phyloP scores from a whole-genome alignment of 2,113 vertebrate species.

The Terrapene triunguis region DNA sequence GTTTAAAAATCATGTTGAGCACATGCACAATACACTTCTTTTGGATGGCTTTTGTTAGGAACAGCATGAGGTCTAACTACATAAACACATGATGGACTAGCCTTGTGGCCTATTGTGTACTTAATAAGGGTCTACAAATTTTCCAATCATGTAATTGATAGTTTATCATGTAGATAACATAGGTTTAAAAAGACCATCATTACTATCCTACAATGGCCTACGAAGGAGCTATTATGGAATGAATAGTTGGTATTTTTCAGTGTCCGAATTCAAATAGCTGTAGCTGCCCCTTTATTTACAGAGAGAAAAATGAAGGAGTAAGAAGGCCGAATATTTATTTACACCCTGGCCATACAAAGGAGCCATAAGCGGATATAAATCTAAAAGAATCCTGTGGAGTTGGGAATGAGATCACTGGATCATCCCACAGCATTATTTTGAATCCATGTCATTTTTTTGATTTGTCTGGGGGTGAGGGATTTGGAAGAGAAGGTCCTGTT shows the following conservation, averaged over 20 bases:
- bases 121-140: slow-evolving; percentile 68
- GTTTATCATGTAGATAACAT: slow-evolving; percentile 60
- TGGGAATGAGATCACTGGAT: not conserved
- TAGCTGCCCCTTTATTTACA: slow-evolving; percentile 48
- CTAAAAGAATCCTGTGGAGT: not conserved
- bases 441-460: not conserved
- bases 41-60: slow-evolving; percentile 55
- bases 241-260: slow-evolving; percentile 62
- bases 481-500: not conserved
- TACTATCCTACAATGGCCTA: slow-evolving; percentile 62
- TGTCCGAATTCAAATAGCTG: slow-evolving; percentile 2
- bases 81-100: slow-evolving; percentile 60
- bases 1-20: slow-evolving; percentile 7
- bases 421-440: not conserved
- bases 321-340: slow-evolving; percentile 28
- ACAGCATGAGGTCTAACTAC: slow-evolving; percentile 51
- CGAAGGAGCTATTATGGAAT: slow-evolving; percentile 63
- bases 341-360: not conserved
- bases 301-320: slow-evolving; percentile 4
- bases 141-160: slow-evolving; percentile 77
- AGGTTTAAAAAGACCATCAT: not conserved
- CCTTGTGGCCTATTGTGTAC: slow-evolving; percentile 64
- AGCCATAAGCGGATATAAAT: slow-evolving; percentile 4
- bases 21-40: not conserved
- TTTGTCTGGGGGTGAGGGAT: slow-evolving; percentile 25